Evolutionary conservation across 2,113 vertebrate species (phyloP), one percentile per base, ranked within the genome.

Genomic region (Hippoglossus stenolepis): DNA sequence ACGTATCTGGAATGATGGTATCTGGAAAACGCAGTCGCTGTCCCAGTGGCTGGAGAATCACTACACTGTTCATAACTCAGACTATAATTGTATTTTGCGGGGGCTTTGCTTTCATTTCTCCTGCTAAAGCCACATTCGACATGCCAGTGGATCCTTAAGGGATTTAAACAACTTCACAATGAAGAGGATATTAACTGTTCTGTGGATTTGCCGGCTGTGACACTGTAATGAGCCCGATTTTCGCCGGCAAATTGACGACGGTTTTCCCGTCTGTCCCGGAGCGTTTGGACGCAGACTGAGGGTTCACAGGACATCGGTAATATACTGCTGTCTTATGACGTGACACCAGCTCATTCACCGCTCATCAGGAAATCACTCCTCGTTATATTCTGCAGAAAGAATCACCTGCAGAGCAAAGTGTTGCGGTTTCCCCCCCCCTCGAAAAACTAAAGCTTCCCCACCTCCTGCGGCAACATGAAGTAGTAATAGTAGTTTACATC

Each of bases 81-180:
- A 57, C 45, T 75, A 45, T 89, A 85, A 89, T 86, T 87, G 70
- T 79, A 82, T 89, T 90, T 89, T 87, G 24, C 1, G 24, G 24
- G 24, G 24, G 24, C 24, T 90, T 89, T 87, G 75, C 62, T 79
- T 87, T 84, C 71, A 85, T 88, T 79, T 60, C 82, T 78, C 73
- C 78, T 82, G 78, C 75, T 80, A 72, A 82, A 88, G 73, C 83
- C 79, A 74, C 76, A 83, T 90, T 90, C 15, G 85, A 83, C 88
- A 90, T 72, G 87, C 75, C 77, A n/a, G 67, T 17, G 51, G 73
- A 83, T 86, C 77, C 75, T 62, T 74, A 38, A 86, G 59, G 70
- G 80, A 86, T 85, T 85, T 86, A 80, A 78, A 79, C 64, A 81
- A 88, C 68, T 87, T 84, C 83, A 89, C 83, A 89, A 86, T 86